Evolutionary conservation across 2,797 vertebrate genomes (phyloP).

Genomic region (Tenualosa thibaudeaui): DNA sequence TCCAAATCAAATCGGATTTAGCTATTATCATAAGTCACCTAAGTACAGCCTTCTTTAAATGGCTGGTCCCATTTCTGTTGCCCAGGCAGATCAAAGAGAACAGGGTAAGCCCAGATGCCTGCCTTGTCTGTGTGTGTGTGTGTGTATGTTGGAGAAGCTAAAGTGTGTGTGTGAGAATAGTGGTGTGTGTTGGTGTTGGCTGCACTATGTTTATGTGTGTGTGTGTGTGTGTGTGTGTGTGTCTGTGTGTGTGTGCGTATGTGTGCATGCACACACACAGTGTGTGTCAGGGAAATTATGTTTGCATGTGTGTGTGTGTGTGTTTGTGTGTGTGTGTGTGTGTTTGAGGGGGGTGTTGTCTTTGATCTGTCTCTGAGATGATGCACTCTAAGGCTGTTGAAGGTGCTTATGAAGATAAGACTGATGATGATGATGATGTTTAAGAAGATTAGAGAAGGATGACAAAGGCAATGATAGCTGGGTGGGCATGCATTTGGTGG

Average conservation of each 20-base stretch:
- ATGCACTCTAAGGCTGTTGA: not conserved
- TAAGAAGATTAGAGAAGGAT: not conserved
- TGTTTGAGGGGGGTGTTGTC: not conserved
- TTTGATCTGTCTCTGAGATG: not conserved
- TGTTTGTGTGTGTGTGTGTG: slow-evolving; percentile 32
- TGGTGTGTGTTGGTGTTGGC: not conserved
- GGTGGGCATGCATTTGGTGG: not conserved
- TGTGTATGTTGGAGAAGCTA: slow-evolving; percentile 32
- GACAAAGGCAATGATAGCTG: not conserved
- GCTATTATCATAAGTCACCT: slow-evolving; percentile 41
- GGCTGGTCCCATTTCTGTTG: not conserved
- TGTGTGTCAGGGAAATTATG: not conserved
- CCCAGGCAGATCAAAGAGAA: slow-evolving; percentile 43
- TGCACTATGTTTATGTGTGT: not conserved
- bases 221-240: not conserved
- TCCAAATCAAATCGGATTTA: slow-evolving; percentile 42
- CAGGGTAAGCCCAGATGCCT: slow-evolving; percentile 28
- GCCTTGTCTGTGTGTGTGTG: slow-evolving; percentile 29
- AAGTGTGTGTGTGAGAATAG: not conserved
- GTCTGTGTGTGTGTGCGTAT: slow-evolving; percentile 19
- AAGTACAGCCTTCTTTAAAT: slow-evolving; percentile 21
- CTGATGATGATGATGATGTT: not conserved
- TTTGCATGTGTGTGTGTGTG: slow-evolving; percentile 29
- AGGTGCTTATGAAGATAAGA: not conserved
- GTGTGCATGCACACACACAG: not conserved